These are phyloP conservation scores for Lydus trimaculatus DNA, from an alignment of 2,888 invertebrate genomes.

Conservation along the genomic window DNA sequence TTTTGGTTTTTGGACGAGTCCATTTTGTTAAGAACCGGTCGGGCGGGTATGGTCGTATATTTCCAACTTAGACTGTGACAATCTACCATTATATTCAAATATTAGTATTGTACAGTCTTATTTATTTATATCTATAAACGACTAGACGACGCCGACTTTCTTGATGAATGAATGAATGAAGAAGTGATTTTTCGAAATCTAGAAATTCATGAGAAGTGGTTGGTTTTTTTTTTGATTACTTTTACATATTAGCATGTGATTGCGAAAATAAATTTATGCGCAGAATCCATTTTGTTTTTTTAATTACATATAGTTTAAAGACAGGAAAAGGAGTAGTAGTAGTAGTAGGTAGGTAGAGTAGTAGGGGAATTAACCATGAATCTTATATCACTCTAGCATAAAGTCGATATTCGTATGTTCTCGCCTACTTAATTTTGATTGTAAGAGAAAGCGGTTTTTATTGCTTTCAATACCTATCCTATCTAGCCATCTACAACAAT, in stretches of 20 bases:
- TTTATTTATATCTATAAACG: constrained; percentile 23
- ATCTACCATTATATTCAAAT: not conserved
- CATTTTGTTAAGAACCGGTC: constrained; percentile 46
- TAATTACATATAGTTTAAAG: constrained; percentile 46
- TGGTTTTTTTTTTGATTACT: no score
- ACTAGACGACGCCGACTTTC: constrained; percentile 46
- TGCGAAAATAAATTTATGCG: constrained; percentile 19
- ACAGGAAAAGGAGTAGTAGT: constrained; percentile 28
- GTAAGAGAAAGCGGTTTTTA: not conserved
- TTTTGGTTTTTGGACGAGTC: constrained; percentile 48
- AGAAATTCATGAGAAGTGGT: not conserved
- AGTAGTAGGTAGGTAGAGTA: constrained; percentile 35
- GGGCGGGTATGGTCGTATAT: constrained; percentile 51
- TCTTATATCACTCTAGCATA: not conserved
- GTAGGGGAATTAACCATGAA: constrained; percentile 30
- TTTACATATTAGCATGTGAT: not conserved
- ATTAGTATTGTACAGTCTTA: constrained; percentile 35
- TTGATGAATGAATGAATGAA: constrained; percentile 13
- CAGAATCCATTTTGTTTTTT: constrained; percentile 55
- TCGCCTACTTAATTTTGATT: not conserved
- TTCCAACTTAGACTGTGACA: constrained; percentile 39
- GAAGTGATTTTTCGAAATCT: not conserved
- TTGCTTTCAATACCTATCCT: not conserved
- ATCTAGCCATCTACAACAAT: not conserved
- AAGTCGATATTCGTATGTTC: not conserved